Percentiles rank a stretch among this genome's conserved stretches.
phyloP scores from a whole-genome alignment of 2,113 vertebrate genomes.

The Clinocottus analis region DNA sequence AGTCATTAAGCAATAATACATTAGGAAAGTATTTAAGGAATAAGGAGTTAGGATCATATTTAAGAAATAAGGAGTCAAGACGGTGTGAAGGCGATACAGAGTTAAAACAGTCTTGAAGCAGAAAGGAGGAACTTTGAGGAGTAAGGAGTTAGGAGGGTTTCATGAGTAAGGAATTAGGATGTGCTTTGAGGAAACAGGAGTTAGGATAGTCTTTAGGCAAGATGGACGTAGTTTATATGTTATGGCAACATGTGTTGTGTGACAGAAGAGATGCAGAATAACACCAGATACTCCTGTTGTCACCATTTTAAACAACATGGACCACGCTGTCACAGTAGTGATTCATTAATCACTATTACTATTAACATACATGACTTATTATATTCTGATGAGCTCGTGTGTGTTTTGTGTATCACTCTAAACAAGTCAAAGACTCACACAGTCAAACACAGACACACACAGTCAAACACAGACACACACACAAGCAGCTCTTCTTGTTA shows the following conservation, averaged over 20 bases:
- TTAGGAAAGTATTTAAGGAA: not conserved
- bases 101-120: not conserved
- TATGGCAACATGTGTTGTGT: too few species aligned
- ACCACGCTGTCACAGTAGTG: not conserved
- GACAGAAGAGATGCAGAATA: not conserved
- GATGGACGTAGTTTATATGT: too few species aligned
- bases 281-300: not conserved
- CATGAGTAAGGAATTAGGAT: not conserved
- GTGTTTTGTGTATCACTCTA: not conserved
- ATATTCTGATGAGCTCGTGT: not conserved
- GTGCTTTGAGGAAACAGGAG: not conserved
- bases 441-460: not conserved
- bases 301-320: not conserved
- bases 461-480: not conserved
- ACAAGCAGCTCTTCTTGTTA: slow-evolving; percentile 11
- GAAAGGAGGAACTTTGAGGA: not conserved
- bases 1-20: too few species aligned
- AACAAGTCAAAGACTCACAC: not conserved
- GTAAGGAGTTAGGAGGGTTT: not conserved
- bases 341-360: not conserved
- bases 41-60: not conserved
- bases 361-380: not conserved
- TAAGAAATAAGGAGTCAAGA: not conserved
- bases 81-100: not conserved
- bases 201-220: not conserved